phyloP scores from a whole-genome alignment of 2,113 vertebrate species.

The Eira barbara region DNA sequence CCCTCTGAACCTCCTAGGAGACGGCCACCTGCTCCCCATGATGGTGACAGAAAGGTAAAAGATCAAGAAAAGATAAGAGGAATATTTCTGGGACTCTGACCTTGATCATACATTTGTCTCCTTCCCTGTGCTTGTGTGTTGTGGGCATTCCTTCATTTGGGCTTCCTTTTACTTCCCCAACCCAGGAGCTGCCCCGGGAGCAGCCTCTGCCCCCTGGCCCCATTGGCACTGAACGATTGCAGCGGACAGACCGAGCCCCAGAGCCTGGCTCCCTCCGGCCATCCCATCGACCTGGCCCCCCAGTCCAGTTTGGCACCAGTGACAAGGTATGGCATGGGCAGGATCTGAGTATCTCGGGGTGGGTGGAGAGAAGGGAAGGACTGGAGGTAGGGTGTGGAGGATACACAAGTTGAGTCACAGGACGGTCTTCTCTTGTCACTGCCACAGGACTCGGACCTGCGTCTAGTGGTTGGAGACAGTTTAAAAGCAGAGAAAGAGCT shows the following conservation, averaged over 20 bases:
- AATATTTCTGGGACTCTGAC: not conserved
- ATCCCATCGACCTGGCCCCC: constrained; percentile 58
- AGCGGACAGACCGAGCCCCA: constrained; percentile 67
- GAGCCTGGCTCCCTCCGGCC: constrained; percentile 46
- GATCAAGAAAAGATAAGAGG: not conserved
- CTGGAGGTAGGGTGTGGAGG: no score
- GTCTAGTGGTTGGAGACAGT: constrained; percentile 60
- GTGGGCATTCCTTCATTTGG: not conserved
- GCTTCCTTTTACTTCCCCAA: not conserved
- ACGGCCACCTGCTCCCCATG: constrained; percentile 56
- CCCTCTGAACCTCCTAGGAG: constrained; percentile 74
- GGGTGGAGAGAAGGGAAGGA: not conserved
- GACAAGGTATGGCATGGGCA: constrained; percentile 71
- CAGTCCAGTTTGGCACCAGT: constrained; percentile 72
- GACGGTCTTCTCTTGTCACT: not conserved
- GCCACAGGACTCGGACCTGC: constrained; percentile 68
- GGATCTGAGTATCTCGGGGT: not conserved
- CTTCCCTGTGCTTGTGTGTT: not conserved
- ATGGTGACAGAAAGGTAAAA: constrained; percentile 74
- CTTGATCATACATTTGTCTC: not conserved
- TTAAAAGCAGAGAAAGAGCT: constrained; percentile 70
- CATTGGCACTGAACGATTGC: constrained; percentile 80
- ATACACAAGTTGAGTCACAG: not conserved
- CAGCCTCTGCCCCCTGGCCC: constrained; percentile 75
- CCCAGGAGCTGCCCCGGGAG: constrained; percentile 62